Conservation (phyloP, 2,797 vertebrate genomes). For the Lagodon rhomboides region DNA sequence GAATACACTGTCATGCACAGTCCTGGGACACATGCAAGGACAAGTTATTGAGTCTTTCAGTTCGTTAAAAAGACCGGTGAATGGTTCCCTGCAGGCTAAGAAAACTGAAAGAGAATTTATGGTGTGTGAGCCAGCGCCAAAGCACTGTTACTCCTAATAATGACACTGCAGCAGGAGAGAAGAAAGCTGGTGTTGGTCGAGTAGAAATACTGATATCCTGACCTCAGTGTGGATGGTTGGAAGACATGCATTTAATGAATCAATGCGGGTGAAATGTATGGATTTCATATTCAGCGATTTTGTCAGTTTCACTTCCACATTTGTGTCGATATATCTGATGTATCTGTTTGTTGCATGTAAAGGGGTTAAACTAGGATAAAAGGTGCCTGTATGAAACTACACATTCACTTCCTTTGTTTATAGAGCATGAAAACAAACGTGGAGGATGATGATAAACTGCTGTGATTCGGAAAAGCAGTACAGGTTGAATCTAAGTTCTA, state of each 20-base stretch:
- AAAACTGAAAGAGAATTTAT: background rate
- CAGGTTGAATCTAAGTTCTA: background rate
- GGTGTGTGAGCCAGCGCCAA: background rate
- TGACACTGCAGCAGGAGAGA: constrained; percentile 1
- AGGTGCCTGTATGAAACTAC: background rate
- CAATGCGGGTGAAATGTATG: background rate
- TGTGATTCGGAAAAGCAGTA: background rate
- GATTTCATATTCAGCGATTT: background rate
- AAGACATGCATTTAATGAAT: background rate
- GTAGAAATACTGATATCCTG: background rate
- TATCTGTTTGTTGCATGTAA: background rate
- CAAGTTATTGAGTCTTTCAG: background rate
- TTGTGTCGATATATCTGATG: background rate
- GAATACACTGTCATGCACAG: background rate
- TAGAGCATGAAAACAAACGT: constrained; percentile 10
- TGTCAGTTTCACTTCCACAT: background rate
- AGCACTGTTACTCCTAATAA: background rate
- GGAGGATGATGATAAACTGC: background rate
- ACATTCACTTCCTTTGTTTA: background rate
- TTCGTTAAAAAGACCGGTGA: background rate
- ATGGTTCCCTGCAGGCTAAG: constrained; percentile 1
- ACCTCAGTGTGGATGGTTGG: background rate
- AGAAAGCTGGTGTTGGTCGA: constrained; percentile 10
- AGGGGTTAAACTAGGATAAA: background rate
- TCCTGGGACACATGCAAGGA: background rate